phyloP scores from a whole-genome alignment of 2,113 vertebrate species.

The Cyanistes caeruleus region DNA sequence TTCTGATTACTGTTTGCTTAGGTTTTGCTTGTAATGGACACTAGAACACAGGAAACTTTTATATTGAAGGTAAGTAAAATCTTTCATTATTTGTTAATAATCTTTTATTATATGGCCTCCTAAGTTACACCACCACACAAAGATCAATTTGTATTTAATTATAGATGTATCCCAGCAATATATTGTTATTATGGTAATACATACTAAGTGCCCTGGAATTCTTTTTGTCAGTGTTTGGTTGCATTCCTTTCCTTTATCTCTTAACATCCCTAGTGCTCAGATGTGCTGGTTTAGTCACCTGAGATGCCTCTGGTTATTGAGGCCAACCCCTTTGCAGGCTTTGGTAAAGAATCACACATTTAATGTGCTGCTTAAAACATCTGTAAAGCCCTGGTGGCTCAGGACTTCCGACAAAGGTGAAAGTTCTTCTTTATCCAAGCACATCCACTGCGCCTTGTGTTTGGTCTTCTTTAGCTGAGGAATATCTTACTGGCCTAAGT shows the following conservation, averaged over 20 bases:
- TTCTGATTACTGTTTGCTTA: conserved; percentile 65
- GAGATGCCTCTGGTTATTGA: neutral
- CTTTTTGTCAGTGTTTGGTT: neutral
- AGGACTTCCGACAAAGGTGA: neutral
- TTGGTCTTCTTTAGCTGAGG: neutral
- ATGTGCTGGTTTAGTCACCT: neutral
- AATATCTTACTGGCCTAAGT: neutral
- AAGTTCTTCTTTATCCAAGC: neutral
- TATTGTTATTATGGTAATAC: neutral
- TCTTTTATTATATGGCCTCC: neutral
- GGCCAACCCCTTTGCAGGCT: neutral
- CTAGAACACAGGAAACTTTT: conserved; percentile 93
- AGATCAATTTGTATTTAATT: neutral
- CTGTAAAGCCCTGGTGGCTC: neutral
- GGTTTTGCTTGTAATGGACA: conserved; percentile 98
- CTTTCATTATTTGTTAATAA: neutral
- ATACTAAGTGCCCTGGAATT: neutral
- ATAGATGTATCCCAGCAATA: neutral
- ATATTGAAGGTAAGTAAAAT: conserved; percentile 91
- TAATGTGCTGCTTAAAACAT: neutral
- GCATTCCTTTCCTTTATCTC: neutral
- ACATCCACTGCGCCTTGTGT: neutral
- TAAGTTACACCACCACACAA: neutral
- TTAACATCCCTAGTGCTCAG: neutral
- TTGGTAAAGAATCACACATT: neutral